phyloP scores from a whole-genome alignment of 2,888 invertebrate species.

The Gymnocheta viridis region DNA sequence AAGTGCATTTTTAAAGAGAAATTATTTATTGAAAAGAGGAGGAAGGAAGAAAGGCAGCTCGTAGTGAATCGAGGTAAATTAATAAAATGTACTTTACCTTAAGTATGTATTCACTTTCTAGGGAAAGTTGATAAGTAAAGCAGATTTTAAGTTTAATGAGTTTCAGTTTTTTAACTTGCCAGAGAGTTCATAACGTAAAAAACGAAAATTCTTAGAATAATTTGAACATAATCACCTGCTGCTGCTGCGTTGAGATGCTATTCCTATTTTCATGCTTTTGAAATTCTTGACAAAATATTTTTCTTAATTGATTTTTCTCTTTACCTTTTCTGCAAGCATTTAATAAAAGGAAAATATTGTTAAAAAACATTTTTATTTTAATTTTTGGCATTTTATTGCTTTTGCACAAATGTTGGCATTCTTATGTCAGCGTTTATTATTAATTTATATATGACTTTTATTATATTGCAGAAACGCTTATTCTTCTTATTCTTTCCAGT shows the following conservation, averaged over 20 bases:
- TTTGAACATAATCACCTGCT: neutral
- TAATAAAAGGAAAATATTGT: neutral
- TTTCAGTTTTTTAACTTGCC: too few relatives aligned
- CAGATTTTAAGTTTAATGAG: neutral
- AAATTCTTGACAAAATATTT: neutral
- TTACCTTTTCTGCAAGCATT: neutral
- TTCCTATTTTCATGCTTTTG: too few relatives aligned
- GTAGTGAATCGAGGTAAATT: neutral
- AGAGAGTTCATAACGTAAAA: too few relatives aligned
- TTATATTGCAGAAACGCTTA: neutral
- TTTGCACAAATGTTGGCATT: neutral
- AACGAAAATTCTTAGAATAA: neutral
- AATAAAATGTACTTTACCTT: neutral
- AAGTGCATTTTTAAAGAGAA: conserved; percentile 55
- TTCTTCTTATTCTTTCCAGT: conserved; percentile 8
- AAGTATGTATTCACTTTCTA: conserved; percentile 7
- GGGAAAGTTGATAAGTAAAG: neutral
- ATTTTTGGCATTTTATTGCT: neutral
- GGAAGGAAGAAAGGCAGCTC: neutral
- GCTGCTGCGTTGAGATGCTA: too few relatives aligned
- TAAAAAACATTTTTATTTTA: neutral
- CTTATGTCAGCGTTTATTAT: neutral
- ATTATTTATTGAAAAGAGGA: neutral
- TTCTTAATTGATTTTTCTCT: neutral
- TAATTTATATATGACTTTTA: neutral